Percentiles rank a stretch among this genome's conserved stretches.
These are phyloP conservation scores for Dromococcyx pavoninus DNA, from an alignment of 2,797 vertebrate genomes.

Conservation along the genomic window DNA sequence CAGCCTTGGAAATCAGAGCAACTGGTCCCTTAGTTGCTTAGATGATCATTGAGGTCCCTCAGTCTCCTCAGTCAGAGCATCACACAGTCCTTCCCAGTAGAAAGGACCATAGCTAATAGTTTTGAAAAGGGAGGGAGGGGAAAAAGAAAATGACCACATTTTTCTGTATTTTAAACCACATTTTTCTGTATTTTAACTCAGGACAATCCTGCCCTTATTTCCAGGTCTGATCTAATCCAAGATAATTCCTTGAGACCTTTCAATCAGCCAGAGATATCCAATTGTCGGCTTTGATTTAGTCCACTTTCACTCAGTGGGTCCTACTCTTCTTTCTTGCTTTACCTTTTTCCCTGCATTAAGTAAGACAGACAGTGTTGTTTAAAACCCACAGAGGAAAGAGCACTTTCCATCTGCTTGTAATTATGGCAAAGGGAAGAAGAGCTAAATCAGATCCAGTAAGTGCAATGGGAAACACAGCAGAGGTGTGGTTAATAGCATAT, in stretches of 20 bases:
- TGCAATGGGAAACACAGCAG: neutral
- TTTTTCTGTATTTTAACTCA: neutral
- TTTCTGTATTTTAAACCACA: too few species aligned
- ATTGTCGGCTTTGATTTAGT: neutral
- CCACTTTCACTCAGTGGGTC: neutral
- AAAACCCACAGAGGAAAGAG: slow-evolving; percentile 13
- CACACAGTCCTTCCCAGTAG: neutral
- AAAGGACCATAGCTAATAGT: neutral
- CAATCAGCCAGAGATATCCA: neutral
- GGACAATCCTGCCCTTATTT: neutral
- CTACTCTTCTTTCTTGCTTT: neutral
- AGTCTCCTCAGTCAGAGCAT: neutral
- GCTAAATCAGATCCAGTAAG: neutral
- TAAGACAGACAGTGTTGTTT: slow-evolving; percentile 7
- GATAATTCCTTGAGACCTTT: neutral
- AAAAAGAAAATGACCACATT: neutral
- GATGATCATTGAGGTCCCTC: neutral
- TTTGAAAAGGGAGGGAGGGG: neutral
- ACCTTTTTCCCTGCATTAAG: neutral
- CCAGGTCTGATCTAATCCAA: neutral
- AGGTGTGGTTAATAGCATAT: neutral
- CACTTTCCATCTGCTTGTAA: neutral
- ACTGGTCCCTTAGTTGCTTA: neutral
- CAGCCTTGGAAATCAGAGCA: neutral
- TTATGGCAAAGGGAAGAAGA: neutral